Conservation (phyloP, 2,113 vertebrate species). For the Anolis sagrei region DNA sequence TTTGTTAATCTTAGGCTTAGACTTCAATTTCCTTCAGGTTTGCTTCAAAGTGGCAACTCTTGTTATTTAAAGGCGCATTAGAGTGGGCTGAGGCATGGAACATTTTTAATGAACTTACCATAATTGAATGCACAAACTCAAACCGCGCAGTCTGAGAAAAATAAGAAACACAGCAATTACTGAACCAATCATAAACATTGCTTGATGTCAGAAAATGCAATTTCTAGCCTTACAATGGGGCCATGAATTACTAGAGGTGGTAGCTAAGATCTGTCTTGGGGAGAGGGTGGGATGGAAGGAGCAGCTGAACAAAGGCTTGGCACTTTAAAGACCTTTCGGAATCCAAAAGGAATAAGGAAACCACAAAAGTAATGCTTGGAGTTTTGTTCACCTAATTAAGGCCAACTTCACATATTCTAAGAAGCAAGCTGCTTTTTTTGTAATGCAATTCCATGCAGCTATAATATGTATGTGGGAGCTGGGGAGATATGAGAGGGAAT, state of each 20-base stretch:
- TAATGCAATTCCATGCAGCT: not conserved
- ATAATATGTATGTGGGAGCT: not conserved
- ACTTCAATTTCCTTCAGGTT: slow-evolving; percentile 27
- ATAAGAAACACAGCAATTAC: slow-evolving; percentile 10
- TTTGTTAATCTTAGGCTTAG: slow-evolving; percentile 19
- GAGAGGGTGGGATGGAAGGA: not conserved
- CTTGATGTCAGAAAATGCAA: slow-evolving; percentile 6
- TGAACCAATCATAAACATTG: slow-evolving; percentile 12
- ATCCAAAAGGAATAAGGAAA: not conserved
- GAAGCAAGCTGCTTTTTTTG: not conserved
- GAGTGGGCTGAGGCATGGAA: not conserved
- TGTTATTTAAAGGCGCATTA: slow-evolving; percentile 13
- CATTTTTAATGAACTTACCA: slow-evolving; percentile 33
- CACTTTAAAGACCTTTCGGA: not conserved
- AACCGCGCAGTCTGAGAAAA: not conserved
- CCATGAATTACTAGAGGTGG: slow-evolving; percentile 1
- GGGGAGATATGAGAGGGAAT: too few species aligned
- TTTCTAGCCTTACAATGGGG: not conserved
- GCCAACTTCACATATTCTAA: not conserved
- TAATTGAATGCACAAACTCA: slow-evolving; percentile 22
- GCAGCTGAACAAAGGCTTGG: not conserved
- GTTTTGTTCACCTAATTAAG: not conserved
- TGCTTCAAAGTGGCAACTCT: slow-evolving; percentile 17
- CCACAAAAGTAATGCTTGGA: not conserved
- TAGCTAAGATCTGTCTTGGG: slow-evolving; percentile 13